These are phyloP conservation scores for Adelognathus sp. DNA, from an alignment of 2,888 invertebrate species.

Conservation along the genomic window DNA sequence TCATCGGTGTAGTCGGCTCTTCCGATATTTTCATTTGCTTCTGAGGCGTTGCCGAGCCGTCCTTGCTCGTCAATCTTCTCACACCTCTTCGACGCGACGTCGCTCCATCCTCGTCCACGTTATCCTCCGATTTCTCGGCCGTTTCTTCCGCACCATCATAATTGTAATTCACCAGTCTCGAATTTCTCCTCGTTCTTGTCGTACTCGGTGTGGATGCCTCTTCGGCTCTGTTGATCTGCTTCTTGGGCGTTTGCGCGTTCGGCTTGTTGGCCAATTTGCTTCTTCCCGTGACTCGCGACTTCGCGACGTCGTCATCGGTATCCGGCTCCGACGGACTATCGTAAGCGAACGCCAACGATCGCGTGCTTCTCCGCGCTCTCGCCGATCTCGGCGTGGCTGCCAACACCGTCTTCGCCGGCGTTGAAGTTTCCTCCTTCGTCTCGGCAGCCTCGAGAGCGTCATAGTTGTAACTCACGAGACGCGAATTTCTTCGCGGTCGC, in stretches of 20 bases:
- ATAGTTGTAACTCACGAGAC: background rate
- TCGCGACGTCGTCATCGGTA: background rate
- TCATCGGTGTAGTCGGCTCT: conserved; percentile 9
- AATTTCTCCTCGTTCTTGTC: conserved; percentile 17
- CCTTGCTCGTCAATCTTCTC: background rate
- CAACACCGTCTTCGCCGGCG: background rate
- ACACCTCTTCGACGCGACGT: background rate
- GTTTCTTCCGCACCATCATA: background rate
- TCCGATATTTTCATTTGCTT: background rate
- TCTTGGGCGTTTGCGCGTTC: background rate
- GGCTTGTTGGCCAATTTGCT: background rate
- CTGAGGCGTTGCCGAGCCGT: background rate
- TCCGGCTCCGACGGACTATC: background rate
- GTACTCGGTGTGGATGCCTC: conserved; percentile 13
- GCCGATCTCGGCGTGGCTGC: background rate
- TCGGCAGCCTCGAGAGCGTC: background rate
- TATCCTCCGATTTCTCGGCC: conserved; percentile 11
- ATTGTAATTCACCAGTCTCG: background rate
- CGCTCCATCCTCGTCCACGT: conserved; percentile 1
- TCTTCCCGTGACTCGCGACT: background rate
- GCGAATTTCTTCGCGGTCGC: conserved; percentile 19
- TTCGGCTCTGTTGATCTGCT: background rate
- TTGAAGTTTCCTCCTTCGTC: background rate
- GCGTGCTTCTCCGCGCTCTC: background rate
- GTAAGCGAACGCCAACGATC: background rate